Evolutionary conservation across 2,797 vertebrate species (phyloP), one percentile per base, ranked within the genome.

Genomic region (Rhadinocentrus ornatus): DNA sequence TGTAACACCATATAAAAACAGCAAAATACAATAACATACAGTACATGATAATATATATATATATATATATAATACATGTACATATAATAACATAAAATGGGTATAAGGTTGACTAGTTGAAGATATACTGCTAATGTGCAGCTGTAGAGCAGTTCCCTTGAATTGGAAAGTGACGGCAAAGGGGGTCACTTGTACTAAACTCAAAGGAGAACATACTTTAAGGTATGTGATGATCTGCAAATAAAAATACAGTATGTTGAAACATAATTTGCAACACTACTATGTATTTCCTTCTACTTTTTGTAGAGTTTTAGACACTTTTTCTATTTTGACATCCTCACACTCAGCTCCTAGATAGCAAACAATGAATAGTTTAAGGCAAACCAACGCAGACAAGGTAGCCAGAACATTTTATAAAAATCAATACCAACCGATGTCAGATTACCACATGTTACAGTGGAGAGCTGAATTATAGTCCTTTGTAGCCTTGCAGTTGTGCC

Each of bases 371-470:
- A 16, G 31, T 46, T 2, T 27, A 61, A 26, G 71, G 60, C 35
- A 10, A 13, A 20, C 48, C 22, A 44, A 29, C 32, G 56, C 29
- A 69, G 62, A 78, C 18, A 53, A 73, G 72, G 57, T 55, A 70
- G 62, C 37, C 48, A 78, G 65, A 83, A 66, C 6, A 55, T 78
- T 69, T 81, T n/a, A 56, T 62, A 35, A 66, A 75, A 75, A 75
- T 85, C 64, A 72, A 62, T 77, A 56, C 20, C 13, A 62, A 48
- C 39, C 46, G 8, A 65, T 65, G 81, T 76, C 65, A 59, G 32
- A 80, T 68, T 34, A 62, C 76, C 62, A 46, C 18, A 60, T 32
- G 18, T 31, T 55, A 50, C 15, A 74, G 10, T 3, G 37, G 13
- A 66, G 60, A 62, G 18, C 1, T 34, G 20, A 16, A 31, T 46